Conservation (phyloP, 1,140 invertebrate species). For the Grapholita molesta region DNA sequence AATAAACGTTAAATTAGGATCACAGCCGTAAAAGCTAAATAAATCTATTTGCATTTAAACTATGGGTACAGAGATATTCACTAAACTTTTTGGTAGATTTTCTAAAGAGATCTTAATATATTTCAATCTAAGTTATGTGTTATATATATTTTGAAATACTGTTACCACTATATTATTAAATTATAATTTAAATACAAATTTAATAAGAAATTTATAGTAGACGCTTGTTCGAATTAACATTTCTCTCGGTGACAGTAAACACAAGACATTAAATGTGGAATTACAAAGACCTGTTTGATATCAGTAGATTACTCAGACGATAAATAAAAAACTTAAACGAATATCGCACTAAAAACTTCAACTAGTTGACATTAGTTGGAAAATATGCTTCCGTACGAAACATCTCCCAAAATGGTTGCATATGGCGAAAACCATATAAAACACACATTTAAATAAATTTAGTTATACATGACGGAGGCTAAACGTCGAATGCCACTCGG, state of each 20-base stretch:
- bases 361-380: not conserved
- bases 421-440: not conserved
- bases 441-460: not conserved
- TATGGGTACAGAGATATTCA: not conserved
- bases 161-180: too few relatives aligned
- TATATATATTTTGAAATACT: too few relatives aligned
- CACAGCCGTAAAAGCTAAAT: not conserved
- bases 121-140: too few relatives aligned
- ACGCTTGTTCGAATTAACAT: not conserved
- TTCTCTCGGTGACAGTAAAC: not conserved
- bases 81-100: not conserved
- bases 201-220: too few relatives aligned
- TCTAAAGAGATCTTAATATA: too few relatives aligned
- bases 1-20: not conserved
- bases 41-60: not conserved
- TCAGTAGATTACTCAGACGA: too few relatives aligned
- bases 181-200: too few relatives aligned
- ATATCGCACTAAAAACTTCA: not conserved
- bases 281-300: not conserved
- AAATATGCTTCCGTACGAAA: not conserved
- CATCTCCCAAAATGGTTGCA: not conserved
- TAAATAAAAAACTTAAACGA: not conserved
- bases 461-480: not conserved
- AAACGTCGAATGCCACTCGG: conserved; percentile 1
- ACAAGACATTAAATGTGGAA: not conserved